These are phyloP conservation scores for Tamias sibiricus DNA, from an alignment of 2,113 vertebrate species.

Conservation along the genomic window DNA sequence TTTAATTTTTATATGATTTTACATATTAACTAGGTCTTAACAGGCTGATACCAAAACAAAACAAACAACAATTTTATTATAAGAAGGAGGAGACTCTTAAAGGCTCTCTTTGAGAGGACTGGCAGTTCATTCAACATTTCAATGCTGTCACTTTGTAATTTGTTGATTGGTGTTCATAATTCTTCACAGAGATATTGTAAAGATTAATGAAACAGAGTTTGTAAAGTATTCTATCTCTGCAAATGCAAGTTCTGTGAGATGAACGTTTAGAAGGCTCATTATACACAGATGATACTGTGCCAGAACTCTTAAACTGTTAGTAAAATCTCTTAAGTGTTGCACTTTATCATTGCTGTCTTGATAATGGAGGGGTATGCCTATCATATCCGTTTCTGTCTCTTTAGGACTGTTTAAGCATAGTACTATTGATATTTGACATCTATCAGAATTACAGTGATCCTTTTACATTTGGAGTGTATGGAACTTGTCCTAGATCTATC, in stretches of 20 bases:
- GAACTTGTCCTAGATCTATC: slow-evolving; percentile 58
- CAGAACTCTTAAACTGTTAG: slow-evolving; percentile 81
- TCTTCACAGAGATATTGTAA: slow-evolving; percentile 77
- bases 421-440: slow-evolving; percentile 72
- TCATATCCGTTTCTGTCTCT: slow-evolving; percentile 71
- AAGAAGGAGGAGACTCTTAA: slow-evolving; percentile 22
- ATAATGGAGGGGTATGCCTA: slow-evolving; percentile 70
- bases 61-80: not conserved
- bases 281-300: slow-evolving; percentile 65
- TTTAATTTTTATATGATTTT: slow-evolving; percentile 2
- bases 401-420: slow-evolving; percentile 70
- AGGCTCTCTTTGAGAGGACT: not conserved
- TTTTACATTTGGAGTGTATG: slow-evolving; percentile 41
- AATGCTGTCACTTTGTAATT: slow-evolving; percentile 61
- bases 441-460: slow-evolving; percentile 68
- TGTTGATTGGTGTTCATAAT: slow-evolving; percentile 81
- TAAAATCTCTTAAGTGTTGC: slow-evolving; percentile 80
- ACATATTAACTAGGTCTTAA: not conserved
- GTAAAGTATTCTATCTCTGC: slow-evolving; percentile 76
- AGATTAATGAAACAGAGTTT: slow-evolving; percentile 81
- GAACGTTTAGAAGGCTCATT: slow-evolving; percentile 79
- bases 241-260: slow-evolving; percentile 71
- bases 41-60: not conserved
- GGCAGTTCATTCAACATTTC: slow-evolving; percentile 65
- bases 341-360: slow-evolving; percentile 79